Evolutionary conservation across 1,140 invertebrate species (phyloP).

Genomic region (Tetraneura akinire): DNA sequence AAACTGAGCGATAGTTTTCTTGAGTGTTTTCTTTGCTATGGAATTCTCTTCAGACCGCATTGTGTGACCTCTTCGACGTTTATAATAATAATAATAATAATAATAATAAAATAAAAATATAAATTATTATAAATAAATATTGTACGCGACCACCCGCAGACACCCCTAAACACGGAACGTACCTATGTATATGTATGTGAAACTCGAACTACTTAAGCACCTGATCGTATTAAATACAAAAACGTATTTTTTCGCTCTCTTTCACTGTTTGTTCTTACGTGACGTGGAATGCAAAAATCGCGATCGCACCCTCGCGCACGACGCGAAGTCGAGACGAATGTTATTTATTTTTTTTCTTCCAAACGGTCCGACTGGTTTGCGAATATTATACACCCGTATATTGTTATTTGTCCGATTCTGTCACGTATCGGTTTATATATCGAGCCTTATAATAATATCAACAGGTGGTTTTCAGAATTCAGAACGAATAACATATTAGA

Average conservation of each 20-base stretch:
- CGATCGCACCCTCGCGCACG: background rate
- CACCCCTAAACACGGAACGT: constrained; percentile 16
- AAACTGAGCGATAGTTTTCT: background rate
- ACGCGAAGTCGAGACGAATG: no score
- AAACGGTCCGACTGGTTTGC: no score
- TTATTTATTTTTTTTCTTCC: no score
- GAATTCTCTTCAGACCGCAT: constrained; percentile 35
- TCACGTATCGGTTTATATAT: no score
- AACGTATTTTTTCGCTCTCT: background rate
- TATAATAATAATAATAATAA: no score
- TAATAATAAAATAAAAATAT: no score
- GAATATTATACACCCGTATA: no score
- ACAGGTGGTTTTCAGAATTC: no score
- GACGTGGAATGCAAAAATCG: constrained; percentile 46
- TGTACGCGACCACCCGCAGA: constrained; percentile 36
- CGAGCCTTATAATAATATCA: no score
- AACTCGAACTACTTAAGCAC: constrained; percentile 38
- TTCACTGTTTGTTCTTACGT: constrained; percentile 14
- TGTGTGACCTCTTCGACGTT: background rate
- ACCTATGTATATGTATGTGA: background rate
- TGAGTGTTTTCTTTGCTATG: constrained; percentile 39
- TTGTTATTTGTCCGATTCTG: no score
- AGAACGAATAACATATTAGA: no score
- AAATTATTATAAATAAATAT: no score
- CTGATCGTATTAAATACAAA: constrained; percentile 37